Percentiles rank a stretch among this genome's conserved stretches.
phyloP scores from a whole-genome alignment of 2,888 invertebrate species.

The Nemurella pictetii region DNA sequence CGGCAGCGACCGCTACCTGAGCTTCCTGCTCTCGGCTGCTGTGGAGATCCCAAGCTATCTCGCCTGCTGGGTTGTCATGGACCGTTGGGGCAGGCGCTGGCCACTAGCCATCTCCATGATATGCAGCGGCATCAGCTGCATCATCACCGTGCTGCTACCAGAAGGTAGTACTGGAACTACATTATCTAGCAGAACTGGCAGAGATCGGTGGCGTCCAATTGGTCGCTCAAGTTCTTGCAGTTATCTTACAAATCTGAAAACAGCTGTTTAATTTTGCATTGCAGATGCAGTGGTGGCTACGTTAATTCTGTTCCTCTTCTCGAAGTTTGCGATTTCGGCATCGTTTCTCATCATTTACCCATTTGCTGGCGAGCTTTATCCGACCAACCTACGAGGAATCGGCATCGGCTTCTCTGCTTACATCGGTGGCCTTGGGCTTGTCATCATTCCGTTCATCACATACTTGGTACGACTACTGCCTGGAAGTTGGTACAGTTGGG shows the following conservation, averaged over 20 bases:
- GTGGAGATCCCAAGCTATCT: conserved; percentile 90
- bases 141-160: conserved; percentile 81
- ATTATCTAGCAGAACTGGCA: not conserved
- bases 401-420: conserved; percentile 91
- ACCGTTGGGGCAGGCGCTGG: conserved; percentile 85
- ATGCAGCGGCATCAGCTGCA: conserved; percentile 80
- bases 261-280: conserved; percentile 43
- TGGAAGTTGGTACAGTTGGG: no score
- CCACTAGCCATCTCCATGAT: conserved; percentile 78
- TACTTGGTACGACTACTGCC: conserved; percentile 85
- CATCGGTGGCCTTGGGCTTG: conserved; percentile 84
- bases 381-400: conserved; percentile 84
- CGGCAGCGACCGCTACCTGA: conserved; percentile 84
- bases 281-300: conserved; percentile 75
- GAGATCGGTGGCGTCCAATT: no score
- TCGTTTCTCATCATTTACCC: conserved; percentile 91
- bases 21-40: conserved; percentile 82
- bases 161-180: conserved; percentile 60
- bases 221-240: no score
- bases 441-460: conserved; percentile 88
- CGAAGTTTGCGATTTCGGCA: conserved; percentile 88
- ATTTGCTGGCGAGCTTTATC: conserved; percentile 89
- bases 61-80: conserved; percentile 87
- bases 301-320: conserved; percentile 73
- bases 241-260: no score